Percentiles rank a stretch among this genome's conserved stretches.
Evolutionary conservation across 2,113 vertebrate species (phyloP).

Genomic region (Lanius collurio): DNA sequence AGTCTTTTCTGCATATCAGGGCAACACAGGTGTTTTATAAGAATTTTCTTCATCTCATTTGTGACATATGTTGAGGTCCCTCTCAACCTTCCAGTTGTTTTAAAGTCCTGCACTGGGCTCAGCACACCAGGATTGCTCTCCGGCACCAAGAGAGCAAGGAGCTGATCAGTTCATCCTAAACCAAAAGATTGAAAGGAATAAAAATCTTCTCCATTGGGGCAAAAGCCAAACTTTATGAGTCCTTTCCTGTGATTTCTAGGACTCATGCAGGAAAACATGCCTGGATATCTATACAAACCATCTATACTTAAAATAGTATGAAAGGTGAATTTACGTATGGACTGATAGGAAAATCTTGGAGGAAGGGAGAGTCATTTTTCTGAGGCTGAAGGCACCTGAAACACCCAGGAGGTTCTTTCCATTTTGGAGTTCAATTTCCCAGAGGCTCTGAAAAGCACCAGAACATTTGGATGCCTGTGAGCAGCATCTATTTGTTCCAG

Average conservation of each 20-base stretch:
- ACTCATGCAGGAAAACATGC: accelerated
- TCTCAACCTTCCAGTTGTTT: not conserved
- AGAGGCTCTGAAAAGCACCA: not conserved
- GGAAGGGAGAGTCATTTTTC: not conserved
- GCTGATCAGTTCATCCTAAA: not conserved
- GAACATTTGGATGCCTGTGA: not conserved
- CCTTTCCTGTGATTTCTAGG: not conserved
- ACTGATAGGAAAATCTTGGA: not conserved
- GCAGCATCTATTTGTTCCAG: not conserved
- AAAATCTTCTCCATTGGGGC: not conserved
- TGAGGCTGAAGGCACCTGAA: not conserved
- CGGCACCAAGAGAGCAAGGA: not conserved
- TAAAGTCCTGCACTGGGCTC: not conserved
- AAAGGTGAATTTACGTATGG: not conserved
- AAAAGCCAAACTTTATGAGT: not conserved
- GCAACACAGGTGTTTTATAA: no score
- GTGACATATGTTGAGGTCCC: no score
- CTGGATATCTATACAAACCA: not conserved
- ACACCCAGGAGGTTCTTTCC: not conserved
- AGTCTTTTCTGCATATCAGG: no score
- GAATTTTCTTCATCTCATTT: no score
- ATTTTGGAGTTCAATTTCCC: not conserved
- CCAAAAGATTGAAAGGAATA: not conserved
- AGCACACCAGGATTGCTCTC: not conserved
- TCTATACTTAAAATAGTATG: not conserved